Evolutionary conservation across 2,888 invertebrate genomes (phyloP).

Genomic region (Synanthedon andrenaeformis): DNA sequence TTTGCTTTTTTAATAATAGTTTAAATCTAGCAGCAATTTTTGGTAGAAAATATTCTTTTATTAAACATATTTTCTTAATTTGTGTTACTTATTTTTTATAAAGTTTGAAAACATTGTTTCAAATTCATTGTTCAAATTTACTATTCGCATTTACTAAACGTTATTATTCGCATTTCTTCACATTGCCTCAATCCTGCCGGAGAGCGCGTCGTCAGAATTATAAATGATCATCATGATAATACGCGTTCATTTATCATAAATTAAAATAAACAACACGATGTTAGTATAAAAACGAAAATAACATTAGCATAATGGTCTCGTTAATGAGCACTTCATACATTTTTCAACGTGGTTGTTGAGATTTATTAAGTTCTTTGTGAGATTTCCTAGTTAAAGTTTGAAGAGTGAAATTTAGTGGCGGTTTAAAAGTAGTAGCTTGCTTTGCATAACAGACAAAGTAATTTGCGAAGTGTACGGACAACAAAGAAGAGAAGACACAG

Average conservation of each 20-base stretch:
- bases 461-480: not conserved
- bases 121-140: too few relatives aligned
- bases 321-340: constrained; percentile 24
- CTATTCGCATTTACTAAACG: too few relatives aligned
- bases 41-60: too few relatives aligned
- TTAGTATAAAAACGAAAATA: not conserved
- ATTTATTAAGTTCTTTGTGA: not conserved
- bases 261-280: not conserved
- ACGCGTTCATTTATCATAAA: not conserved
- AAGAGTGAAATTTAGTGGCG: not conserved
- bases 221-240: not conserved
- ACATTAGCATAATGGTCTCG: constrained; percentile 20
- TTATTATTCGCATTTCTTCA: not conserved
- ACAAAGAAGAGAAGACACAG: not conserved
- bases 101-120: too few relatives aligned
- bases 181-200: not conserved
- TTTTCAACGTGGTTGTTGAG: constrained; percentile 1
- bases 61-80: too few relatives aligned
- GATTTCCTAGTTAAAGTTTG: not conserved
- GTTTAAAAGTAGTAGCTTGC: not conserved
- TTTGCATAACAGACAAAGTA: not conserved
- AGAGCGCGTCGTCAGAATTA: not conserved
- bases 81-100: too few relatives aligned
- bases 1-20: too few relatives aligned
- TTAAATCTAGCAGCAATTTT: too few relatives aligned